Conservation (phyloP, 1,140 invertebrate species). For the Hormaphis cornu region DNA sequence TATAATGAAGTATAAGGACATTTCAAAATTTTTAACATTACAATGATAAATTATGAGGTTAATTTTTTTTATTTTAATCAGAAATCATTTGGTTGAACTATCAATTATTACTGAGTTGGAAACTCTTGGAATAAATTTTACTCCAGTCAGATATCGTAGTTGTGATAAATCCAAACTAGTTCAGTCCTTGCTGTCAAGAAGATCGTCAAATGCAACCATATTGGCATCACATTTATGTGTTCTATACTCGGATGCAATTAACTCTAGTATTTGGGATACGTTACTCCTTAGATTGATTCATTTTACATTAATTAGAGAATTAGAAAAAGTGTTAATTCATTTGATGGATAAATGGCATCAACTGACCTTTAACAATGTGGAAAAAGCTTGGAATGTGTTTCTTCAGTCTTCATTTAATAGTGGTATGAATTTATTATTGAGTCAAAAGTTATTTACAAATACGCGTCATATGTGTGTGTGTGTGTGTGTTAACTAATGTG, state of each 20-base stretch:
- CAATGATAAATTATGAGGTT: background rate
- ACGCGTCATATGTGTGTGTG: background rate
- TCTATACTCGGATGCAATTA: background rate
- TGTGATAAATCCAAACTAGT: constrained; percentile 26
- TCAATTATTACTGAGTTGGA: constrained; percentile 44
- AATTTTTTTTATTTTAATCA: constrained; percentile 34
- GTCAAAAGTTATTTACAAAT: background rate
- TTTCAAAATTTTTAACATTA: background rate
- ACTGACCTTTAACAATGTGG: constrained; percentile 13
- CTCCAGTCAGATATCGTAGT: constrained; percentile 15
- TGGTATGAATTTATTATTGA: constrained; percentile 1
- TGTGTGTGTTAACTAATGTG: too few species aligned
- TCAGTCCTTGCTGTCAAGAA: constrained; percentile 3
- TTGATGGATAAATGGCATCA: constrained; percentile 29
- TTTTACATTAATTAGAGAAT: constrained; percentile 20
- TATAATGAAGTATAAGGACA: constrained; percentile 33
- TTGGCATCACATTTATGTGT: constrained; percentile 27
- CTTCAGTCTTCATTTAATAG: constrained; percentile 13
- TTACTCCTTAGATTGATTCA: constrained; percentile 17
- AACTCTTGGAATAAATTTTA: constrained; percentile 41
- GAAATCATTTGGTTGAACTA: constrained; percentile 41
- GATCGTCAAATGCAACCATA: background rate
- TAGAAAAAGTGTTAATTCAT: constrained; percentile 23
- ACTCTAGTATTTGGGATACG: constrained; percentile 12
- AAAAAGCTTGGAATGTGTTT: constrained; percentile 30